These are phyloP conservation scores for Staurois parvus DNA, from an alignment of 2,797 vertebrate genomes.

Conservation along the genomic window DNA sequence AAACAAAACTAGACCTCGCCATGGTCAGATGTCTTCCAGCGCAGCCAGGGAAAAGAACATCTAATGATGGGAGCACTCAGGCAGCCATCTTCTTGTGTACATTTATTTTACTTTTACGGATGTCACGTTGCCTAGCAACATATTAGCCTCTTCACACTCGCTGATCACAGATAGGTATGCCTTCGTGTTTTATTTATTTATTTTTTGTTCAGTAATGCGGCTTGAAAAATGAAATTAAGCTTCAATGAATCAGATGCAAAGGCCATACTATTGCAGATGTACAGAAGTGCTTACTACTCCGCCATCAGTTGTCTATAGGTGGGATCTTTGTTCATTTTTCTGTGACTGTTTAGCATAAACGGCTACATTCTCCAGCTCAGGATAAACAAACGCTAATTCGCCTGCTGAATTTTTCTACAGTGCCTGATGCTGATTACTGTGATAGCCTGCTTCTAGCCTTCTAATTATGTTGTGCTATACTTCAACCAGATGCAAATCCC, in stretches of 20 bases:
- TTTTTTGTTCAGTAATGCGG: slow-evolving; percentile 19
- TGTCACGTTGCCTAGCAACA: slow-evolving; percentile 56
- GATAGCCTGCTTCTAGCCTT: slow-evolving; percentile 13
- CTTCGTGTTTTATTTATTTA: not conserved
- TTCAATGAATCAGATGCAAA: not conserved
- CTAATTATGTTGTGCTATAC: not conserved
- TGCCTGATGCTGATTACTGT: not conserved
- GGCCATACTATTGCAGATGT: not conserved
- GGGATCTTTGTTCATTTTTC: not conserved
- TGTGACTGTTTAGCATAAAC: not conserved
- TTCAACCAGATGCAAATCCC: slow-evolving; percentile 10
- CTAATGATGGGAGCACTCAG: slow-evolving; percentile 7
- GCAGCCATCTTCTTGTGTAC: slow-evolving; percentile 26
- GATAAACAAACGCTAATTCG: slow-evolving; percentile 3
- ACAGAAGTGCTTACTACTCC: slow-evolving; percentile 1
- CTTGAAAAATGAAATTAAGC: slow-evolving; percentile 41
- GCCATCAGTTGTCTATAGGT: slow-evolving; percentile 36
- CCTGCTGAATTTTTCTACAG: not conserved
- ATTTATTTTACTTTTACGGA: slow-evolving; percentile 49
- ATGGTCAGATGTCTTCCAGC: slow-evolving; percentile 2
- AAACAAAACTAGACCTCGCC: not conserved
- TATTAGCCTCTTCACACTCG: slow-evolving; percentile 43
- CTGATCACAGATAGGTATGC: slow-evolving; percentile 42
- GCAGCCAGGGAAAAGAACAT: not conserved
- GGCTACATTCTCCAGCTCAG: not conserved